phyloP scores from a whole-genome alignment of 37 sponge, comb jelly and placozoan species.

The Cliona cf. orientalis region DNA sequence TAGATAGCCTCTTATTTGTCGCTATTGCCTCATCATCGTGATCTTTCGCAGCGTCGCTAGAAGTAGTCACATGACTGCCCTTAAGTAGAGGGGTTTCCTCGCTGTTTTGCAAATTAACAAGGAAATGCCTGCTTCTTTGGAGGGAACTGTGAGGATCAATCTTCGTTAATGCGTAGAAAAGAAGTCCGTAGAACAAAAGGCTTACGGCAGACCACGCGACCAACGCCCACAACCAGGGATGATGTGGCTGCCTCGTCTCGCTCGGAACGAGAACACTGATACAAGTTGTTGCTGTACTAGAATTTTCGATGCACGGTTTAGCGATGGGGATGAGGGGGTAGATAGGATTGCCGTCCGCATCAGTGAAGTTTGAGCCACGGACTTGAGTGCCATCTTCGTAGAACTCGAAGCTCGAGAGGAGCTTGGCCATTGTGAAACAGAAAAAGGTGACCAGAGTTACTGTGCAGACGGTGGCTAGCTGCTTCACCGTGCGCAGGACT shows the following conservation, averaged over 20 bases:
- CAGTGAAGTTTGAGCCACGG: background rate
- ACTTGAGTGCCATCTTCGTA: slow-evolving; percentile 38
- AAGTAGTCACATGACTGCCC: no score
- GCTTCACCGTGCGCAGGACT: background rate
- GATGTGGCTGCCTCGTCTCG: slow-evolving; percentile 22
- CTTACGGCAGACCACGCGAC: slow-evolving; percentile 32
- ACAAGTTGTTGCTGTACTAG: no score
- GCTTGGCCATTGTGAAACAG: slow-evolving; percentile 12
- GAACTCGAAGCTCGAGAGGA: slow-evolving; percentile 43
- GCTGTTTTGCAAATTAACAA: no score
- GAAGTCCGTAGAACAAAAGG: background rate
- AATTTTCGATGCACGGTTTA: no score
- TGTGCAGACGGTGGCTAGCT: background rate
- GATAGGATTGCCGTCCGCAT: no score
- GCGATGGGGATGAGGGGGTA: no score
- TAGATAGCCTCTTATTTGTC: background rate
- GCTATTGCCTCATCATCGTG: no score
- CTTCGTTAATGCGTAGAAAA: background rate
- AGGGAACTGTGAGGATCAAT: background rate
- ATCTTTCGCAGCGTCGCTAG: no score
- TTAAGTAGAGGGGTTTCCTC: background rate
- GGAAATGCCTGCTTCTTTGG: background rate
- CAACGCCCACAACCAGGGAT: slow-evolving; percentile 56
- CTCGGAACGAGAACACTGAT: no score
- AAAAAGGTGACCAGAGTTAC: background rate